These are phyloP conservation scores for Daboia siamensis DNA, from an alignment of 2,113 vertebrate genomes.

Conservation along the genomic window DNA sequence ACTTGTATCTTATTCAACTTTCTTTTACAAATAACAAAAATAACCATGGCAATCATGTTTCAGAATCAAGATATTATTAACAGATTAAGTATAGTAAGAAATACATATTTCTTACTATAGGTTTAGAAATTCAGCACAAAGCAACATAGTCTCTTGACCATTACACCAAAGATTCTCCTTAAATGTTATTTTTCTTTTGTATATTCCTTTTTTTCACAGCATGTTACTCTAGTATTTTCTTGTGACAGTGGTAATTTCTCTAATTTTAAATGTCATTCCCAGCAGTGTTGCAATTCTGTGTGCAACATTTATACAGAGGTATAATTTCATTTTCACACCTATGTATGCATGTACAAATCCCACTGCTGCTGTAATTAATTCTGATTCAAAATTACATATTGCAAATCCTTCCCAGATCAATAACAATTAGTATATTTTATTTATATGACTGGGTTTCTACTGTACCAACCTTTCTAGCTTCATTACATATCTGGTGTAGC, in stretches of 20 bases:
- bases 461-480: too few relatives aligned
- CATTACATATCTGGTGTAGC: neutral
- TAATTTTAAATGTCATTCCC: neutral
- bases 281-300: neutral
- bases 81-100: neutral
- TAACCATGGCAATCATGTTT: neutral
- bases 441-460: neutral
- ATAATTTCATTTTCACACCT: neutral
- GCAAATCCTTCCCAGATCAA: neutral
- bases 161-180: neutral
- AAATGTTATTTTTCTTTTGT: neutral
- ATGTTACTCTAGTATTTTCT: neutral
- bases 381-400: neutral
- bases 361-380: neutral
- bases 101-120: neutral
- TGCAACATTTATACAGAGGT: neutral
- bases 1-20: neutral
- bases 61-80: neutral
- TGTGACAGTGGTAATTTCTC: neutral
- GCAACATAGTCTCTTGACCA: neutral
- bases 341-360: neutral
- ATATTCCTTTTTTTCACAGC: neutral
- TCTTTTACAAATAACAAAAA: neutral
- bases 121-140: neutral
- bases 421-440: neutral